Evolutionary conservation across 2,113 vertebrate genomes (phyloP).

Genomic region (Cyprinodon tularosa): DNA sequence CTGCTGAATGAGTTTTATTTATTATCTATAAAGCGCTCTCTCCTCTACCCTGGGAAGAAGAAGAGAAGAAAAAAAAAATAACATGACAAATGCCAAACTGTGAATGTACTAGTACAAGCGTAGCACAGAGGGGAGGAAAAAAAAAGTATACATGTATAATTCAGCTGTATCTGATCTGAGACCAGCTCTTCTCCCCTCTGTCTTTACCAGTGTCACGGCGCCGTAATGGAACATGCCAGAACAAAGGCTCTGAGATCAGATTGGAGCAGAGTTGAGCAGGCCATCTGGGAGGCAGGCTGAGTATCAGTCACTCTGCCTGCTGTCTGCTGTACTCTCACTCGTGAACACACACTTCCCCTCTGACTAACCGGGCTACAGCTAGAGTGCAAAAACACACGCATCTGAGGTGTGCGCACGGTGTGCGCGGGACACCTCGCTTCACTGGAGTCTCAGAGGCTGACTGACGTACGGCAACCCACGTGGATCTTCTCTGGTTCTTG

Average conservation of each 20-base stretch:
- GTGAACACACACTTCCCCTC: constrained; percentile 56
- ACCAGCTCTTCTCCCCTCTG: constrained; percentile 76
- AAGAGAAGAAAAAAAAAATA: constrained; percentile 60
- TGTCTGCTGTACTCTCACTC: constrained; percentile 75
- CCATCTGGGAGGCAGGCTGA: constrained; percentile 80
- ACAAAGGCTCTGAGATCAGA: constrained; percentile 81
- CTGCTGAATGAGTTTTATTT: constrained; percentile 21
- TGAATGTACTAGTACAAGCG: constrained; percentile 57
- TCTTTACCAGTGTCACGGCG: constrained; percentile 78
- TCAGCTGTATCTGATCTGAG: constrained; percentile 78
- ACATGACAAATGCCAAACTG: constrained; percentile 59
- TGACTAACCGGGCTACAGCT: constrained; percentile 62
- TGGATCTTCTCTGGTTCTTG: constrained; percentile 32
- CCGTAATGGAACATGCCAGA: constrained; percentile 81
- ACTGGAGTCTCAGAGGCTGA: constrained; percentile 52
- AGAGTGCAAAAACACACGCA: constrained; percentile 48
- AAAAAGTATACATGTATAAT: constrained; percentile 72
- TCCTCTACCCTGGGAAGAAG: constrained; percentile 40
- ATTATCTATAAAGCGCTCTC: constrained; percentile 16
- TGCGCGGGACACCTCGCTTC: constrained; percentile 51
- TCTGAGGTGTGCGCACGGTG: constrained; percentile 25
- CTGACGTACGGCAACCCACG: constrained; percentile 58
- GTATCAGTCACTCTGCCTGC: constrained; percentile 79
- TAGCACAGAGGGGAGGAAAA: constrained; percentile 50
- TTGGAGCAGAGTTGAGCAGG: constrained; percentile 81